A percentile compares a stretch with the other conserved stretches of the same genome.
Conservation (phyloP, 2,797 vertebrate genomes). For the Coluber constrictor region DNA sequence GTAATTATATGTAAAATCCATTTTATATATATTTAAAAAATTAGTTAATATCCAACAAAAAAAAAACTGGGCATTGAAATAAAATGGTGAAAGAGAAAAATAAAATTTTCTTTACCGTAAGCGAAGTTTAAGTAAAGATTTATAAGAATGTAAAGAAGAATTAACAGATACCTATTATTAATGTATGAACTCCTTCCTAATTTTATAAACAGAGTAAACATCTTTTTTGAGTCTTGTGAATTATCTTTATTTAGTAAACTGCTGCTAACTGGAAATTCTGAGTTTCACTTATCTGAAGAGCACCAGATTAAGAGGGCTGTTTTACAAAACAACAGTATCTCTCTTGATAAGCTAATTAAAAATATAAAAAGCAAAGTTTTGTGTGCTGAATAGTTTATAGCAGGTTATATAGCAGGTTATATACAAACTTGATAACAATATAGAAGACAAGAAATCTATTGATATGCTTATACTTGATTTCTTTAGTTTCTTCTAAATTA, state of each 20-base stretch:
- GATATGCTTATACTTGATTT: neutral
- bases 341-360: constrained; percentile 43
- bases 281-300: neutral
- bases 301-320: neutral
- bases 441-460: neutral
- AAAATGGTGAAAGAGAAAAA: constrained; percentile 25
- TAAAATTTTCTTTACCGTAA: constrained; percentile 5
- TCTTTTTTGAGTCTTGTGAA: constrained; percentile 46
- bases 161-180: constrained; percentile 35
- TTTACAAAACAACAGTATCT: constrained; percentile 32
- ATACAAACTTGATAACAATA: neutral
- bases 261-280: neutral
- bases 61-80: neutral
- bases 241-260: constrained; percentile 41
- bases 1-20: constrained; percentile 3
- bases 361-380: constrained; percentile 20
- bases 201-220: constrained; percentile 47
- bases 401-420: neutral
- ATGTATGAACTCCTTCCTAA: constrained; percentile 27
- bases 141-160: constrained; percentile 14
- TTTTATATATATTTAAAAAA: neutral
- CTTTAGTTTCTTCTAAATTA: neutral
- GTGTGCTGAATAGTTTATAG: neutral
- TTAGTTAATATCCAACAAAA: neutral
- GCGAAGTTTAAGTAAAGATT: constrained; percentile 21